These are phyloP conservation scores for Drosophila diplacantha DNA, from an alignment of 2,888 invertebrate genomes.

Conservation along the genomic window DNA sequence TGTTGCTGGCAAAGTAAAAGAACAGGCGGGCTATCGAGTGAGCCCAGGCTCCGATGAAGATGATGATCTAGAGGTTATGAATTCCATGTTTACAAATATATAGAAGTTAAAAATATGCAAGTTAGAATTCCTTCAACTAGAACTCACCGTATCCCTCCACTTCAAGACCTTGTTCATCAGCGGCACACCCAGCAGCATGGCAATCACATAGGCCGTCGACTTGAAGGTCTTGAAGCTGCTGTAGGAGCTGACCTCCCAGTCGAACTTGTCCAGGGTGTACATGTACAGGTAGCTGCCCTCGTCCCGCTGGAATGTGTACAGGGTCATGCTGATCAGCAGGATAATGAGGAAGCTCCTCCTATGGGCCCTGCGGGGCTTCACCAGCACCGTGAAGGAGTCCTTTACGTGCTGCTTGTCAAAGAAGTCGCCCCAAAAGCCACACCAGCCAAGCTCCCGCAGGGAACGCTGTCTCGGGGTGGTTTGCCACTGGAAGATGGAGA, in stretches of 20 bases:
- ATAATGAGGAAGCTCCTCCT: constrained; percentile 83
- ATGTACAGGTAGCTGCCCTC: constrained; percentile 87
- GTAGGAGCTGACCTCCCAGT: constrained; percentile 84
- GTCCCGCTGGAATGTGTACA: constrained; percentile 90
- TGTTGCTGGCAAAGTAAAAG: constrained; percentile 81
- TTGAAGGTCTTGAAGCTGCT: constrained; percentile 87
- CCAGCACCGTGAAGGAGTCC: constrained; percentile 82
- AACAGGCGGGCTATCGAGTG: constrained; percentile 84
- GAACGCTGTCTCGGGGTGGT: constrained; percentile 83
- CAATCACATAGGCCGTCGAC: constrained; percentile 84
- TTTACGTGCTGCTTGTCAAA: constrained; percentile 84
- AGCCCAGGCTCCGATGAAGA: constrained; percentile 84
- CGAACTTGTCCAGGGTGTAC: constrained; percentile 85
- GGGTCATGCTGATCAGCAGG: constrained; percentile 85
- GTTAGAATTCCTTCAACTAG: not conserved
- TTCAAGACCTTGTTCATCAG: constrained; percentile 83
- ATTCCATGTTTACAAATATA: not conserved
- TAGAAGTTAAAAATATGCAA: not conserved
- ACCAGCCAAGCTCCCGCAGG: constrained; percentile 80
- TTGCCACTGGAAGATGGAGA: constrained; percentile 79
- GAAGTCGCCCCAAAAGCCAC: constrained; percentile 83
- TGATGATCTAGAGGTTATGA: constrained; percentile 79
- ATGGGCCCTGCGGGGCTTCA: constrained; percentile 80
- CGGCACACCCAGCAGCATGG: constrained; percentile 85
- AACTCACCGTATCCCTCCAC: constrained; percentile 83